Base-by-base conservation (phyloP, 35 echinoderm and acorn worm genomes). In the Lytechinus variegatus region DNA sequence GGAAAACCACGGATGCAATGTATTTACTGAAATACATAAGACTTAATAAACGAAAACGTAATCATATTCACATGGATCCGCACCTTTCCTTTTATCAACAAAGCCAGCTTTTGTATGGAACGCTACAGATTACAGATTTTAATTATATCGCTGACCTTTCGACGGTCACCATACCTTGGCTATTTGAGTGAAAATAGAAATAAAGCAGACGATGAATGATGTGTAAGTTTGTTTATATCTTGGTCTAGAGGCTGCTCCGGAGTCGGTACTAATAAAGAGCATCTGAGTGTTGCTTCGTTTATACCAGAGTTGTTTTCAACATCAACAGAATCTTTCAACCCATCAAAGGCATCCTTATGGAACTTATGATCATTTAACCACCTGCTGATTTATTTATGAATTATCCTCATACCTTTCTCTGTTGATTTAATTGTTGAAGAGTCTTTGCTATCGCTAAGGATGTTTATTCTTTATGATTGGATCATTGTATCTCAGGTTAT, bases 61-160 rank as follows among this genome's bases (percentile, higher is more conserved):
- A 79, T 24, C 24, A 60, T 79, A 24, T 24, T 79, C 19, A 79
- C 66, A 79, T n/a, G 1, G n/a, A 79, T 79, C 66, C n/a, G n/a
- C 14, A 16, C 21, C 66, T 19, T 79, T 58, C 13, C 19, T 79
- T 24, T 71, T 6, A 71, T 71, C 61, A 71, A 4, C 5, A 13
- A 21, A 71, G 12, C 16, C 61, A 71, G 3, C n/a, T n/a, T n/a
- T n/a, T n/a, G n/a, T n/a, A n/a, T n/a, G n/a, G n/a, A n/a, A n/a
- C n/a, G n/a, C 66, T 58, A 24, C 6, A 79, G 66, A 79, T 24
- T 79, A 79, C 66, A 24, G 66, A 79, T 6, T 24, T 79, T 79
- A 79, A 79, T n/a, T 79, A 79, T 79, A 79, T 79, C 88, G 13
- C 16, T 90, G 88, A 90, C 88, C 88, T 90, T 90, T 90, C 52